Evolutionary conservation across 2,113 vertebrate species (phyloP).

Genomic region (Rhizomys pruinosus): DNA sequence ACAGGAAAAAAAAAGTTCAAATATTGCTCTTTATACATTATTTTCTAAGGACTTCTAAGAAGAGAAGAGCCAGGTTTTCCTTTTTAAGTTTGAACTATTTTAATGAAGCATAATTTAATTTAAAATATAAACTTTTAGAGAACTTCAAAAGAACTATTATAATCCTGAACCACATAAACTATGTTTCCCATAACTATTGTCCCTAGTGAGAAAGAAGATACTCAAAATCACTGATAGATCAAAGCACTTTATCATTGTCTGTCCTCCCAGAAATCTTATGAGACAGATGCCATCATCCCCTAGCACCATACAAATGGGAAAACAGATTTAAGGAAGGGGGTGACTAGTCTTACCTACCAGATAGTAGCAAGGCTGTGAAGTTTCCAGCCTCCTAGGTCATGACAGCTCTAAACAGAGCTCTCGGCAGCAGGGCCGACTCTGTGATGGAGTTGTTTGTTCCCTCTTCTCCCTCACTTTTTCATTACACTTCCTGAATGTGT

Average conservation of each 20-base stretch:
- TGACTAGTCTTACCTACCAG: background rate
- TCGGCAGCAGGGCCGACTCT: background rate
- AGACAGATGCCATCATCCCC: background rate
- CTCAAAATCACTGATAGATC: background rate
- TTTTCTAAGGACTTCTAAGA: slow-evolving; percentile 25
- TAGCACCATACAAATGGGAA: background rate
- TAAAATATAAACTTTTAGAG: slow-evolving; percentile 37
- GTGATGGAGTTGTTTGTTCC: background rate
- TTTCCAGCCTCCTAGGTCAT: background rate
- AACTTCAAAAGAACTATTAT: background rate
- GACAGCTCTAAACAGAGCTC: background rate
- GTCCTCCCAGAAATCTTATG: background rate
- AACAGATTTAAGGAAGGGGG: background rate
- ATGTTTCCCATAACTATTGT: background rate
- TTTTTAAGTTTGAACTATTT: slow-evolving; percentile 25
- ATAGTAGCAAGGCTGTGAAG: background rate
- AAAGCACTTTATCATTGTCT: background rate
- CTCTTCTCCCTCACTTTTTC: background rate
- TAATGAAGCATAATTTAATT: background rate
- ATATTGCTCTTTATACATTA: background rate
- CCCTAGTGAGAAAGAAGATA: background rate
- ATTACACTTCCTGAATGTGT: background rate
- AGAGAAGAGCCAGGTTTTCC: background rate
- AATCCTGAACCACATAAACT: background rate
- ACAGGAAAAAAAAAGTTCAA: background rate